phyloP scores from a whole-genome alignment of 1,140 invertebrate species.

The Acromyrmex charruanus region DNA sequence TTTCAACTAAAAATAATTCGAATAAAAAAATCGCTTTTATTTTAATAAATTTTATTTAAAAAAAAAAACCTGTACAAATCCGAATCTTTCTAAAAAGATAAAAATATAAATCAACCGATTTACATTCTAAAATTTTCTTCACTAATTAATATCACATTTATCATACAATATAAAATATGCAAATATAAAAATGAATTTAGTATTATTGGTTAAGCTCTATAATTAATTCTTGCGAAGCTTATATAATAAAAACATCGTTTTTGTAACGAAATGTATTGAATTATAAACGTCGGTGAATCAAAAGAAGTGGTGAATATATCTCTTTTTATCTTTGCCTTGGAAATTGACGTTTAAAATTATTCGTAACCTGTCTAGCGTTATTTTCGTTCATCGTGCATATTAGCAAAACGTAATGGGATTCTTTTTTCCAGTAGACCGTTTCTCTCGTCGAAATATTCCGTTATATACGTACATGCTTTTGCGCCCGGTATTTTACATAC shows the following conservation, averaged over 20 bases:
- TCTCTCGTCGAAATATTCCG: constrained; percentile 46
- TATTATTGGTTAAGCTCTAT: constrained; percentile 11
- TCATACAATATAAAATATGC: neutral
- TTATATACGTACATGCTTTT: constrained; percentile 23
- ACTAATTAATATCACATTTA: neutral
- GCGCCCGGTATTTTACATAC: constrained; percentile 45
- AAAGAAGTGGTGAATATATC: neutral
- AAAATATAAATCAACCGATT: constrained; percentile 7
- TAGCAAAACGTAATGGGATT: constrained; percentile 17
- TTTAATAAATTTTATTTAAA: neutral
- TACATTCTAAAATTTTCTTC: neutral
- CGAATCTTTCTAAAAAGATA: neutral
- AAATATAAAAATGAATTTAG: constrained; percentile 20
- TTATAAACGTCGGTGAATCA: neutral
- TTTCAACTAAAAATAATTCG: neutral
- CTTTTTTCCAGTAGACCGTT: neutral
- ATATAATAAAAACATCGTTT: neutral
- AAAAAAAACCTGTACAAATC: neutral
- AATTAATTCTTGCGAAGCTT: constrained; percentile 19
- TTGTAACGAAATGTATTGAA: neutral
- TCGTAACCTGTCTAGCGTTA: neutral
- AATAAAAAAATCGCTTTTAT: neutral
- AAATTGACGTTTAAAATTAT: constrained; percentile 25
- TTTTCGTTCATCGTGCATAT: neutral
- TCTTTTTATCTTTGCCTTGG: neutral